These are phyloP conservation scores for Polydrusus pterygomalis DNA, from an alignment of 2,888 invertebrate species.

Conservation along the genomic window DNA sequence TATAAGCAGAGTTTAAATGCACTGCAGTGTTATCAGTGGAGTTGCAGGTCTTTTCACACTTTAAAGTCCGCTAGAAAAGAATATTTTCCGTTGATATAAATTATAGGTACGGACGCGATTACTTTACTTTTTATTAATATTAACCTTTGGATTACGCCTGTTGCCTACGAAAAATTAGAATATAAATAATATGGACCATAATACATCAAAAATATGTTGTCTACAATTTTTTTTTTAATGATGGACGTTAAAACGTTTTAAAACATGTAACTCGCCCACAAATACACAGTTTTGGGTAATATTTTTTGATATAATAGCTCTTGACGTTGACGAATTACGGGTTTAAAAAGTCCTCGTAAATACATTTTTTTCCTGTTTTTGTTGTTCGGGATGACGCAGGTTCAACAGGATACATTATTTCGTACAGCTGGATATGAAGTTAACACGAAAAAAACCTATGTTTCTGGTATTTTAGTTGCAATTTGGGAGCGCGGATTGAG, in stretches of 20 bases:
- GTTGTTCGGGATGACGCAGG: constrained; percentile 15
- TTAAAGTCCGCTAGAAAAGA: too few species aligned
- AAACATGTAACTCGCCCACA: constrained; percentile 1
- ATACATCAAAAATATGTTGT: background rate
- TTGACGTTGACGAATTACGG: constrained; percentile 35
- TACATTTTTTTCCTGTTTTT: constrained; percentile 15
- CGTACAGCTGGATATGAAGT: constrained; percentile 26
- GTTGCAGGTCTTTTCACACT: too few species aligned
- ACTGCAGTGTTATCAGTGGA: too few species aligned
- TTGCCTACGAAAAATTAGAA: background rate
- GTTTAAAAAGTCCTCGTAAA: constrained; percentile 26
- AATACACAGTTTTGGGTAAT: constrained; percentile 16
- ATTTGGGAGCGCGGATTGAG: background rate
- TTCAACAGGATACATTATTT: constrained; percentile 25
- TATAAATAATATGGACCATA: background rate
- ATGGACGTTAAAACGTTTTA: constrained; percentile 15
- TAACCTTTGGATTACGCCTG: background rate
- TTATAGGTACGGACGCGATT: too few species aligned
- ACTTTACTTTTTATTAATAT: too few species aligned
- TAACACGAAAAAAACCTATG: constrained; percentile 11
- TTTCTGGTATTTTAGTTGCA: constrained; percentile 24
- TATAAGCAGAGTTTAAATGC: too few species aligned
- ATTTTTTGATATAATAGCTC: constrained; percentile 26
- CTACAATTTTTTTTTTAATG: background rate
- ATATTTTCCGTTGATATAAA: too few species aligned